Conservation (phyloP, 2,113 vertebrate genomes). For the Amia ocellicauda region DNA sequence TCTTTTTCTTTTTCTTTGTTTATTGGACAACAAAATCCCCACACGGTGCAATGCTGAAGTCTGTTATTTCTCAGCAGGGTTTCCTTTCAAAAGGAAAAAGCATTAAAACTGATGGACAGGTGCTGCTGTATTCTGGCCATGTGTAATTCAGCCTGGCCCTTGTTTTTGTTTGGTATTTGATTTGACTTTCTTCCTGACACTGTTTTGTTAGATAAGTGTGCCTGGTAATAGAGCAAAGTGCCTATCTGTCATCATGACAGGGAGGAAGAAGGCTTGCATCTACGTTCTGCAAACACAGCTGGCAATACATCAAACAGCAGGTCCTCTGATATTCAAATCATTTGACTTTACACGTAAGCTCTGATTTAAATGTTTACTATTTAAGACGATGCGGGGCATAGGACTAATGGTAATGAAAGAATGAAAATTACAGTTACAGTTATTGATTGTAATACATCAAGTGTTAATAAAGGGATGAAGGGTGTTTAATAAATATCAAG, state of each 20-base stretch:
- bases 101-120: background rate
- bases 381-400: slow-evolving; percentile 14
- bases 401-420: background rate
- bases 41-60: background rate
- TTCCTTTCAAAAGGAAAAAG: background rate
- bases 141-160: background rate
- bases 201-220: background rate
- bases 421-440: too few species aligned
- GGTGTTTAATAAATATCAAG: too few species aligned
- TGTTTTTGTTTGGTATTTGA: background rate
- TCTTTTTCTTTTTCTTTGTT: too few species aligned
- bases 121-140: background rate
- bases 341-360: slow-evolving; percentile 46
- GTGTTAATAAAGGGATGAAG: too few species aligned
- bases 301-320: slow-evolving; percentile 52
- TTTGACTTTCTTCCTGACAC: background rate
- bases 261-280: background rate
- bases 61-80: background rate
- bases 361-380: slow-evolving; percentile 55
- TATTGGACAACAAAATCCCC: too few species aligned
- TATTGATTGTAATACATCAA: too few species aligned
- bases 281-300: slow-evolving; percentile 23
- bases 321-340: slow-evolving; percentile 56
- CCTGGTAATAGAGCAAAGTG: slow-evolving; percentile 26
- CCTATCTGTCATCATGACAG: slow-evolving; percentile 45